phyloP scores from a whole-genome alignment of 2,888 invertebrate species.

The Drosophila kuntzei region DNA sequence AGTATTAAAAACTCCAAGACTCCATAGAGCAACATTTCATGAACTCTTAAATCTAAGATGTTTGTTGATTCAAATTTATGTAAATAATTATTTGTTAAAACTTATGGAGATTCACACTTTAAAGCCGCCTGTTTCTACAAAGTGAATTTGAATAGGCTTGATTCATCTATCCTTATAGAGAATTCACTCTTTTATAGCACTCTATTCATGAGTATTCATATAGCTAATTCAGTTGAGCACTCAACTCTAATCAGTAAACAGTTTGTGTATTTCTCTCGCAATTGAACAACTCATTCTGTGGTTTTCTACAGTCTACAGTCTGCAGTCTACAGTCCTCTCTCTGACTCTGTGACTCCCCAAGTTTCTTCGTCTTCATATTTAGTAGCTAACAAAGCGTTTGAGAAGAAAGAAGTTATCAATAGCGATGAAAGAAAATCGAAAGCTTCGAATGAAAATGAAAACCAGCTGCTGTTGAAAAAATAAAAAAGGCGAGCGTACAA shows the following conservation, averaged over 20 bases:
- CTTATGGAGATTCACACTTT: too few species aligned
- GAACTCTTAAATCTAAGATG: too few species aligned
- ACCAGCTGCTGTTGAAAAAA: conserved; percentile 56
- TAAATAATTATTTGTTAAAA: too few species aligned
- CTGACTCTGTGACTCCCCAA: neutral
- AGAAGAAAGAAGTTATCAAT: conserved; percentile 57
- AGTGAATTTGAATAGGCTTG: neutral
- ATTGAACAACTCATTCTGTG: conserved; percentile 16
- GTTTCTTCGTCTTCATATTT: conserved; percentile 1
- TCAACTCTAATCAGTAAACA: conserved; percentile 17
- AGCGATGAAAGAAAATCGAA: conserved; percentile 62
- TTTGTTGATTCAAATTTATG: too few species aligned
- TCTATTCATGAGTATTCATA: neutral
- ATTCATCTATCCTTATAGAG: neutral
- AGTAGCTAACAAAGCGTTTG: conserved; percentile 22
- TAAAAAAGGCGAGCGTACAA: conserved; percentile 21
- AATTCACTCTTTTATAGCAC: neutral
- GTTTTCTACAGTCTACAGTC: conserved; percentile 7
- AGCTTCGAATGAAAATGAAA: conserved; percentile 45
- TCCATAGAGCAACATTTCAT: too few species aligned
- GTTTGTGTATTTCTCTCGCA: conserved; percentile 5
- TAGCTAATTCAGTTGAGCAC: neutral
- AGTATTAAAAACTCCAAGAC: too few species aligned
- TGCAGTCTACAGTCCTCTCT: conserved; percentile 6
- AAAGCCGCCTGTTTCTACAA: too few species aligned